These are phyloP conservation scores for Liopterus haemorrhoidalis DNA, from an alignment of 2,888 invertebrate genomes.

Conservation along the genomic window DNA sequence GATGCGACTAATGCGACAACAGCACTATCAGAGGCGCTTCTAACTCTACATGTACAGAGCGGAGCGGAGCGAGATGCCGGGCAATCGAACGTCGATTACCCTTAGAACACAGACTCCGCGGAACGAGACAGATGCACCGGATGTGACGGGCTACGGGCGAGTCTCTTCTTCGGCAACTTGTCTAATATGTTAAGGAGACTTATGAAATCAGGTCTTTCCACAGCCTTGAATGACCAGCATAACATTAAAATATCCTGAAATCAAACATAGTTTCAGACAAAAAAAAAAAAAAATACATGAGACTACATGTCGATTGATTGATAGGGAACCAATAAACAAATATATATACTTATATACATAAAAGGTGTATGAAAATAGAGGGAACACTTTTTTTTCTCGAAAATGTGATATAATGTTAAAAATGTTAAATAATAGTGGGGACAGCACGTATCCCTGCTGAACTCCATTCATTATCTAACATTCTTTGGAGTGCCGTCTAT, in stretches of 20 bases:
- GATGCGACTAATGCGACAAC: too few species aligned
- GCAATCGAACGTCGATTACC: too few species aligned
- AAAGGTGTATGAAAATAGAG: too few species aligned
- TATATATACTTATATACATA: not conserved
- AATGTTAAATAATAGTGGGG: too few species aligned
- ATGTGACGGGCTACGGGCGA: slow-evolving; percentile 96
- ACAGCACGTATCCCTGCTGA: too few species aligned
- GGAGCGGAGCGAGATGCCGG: too few species aligned
- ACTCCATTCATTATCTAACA: too few species aligned
- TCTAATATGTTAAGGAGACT: slow-evolving; percentile 78
- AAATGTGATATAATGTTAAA: too few species aligned
- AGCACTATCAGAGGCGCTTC: too few species aligned
- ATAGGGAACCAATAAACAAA: not conserved
- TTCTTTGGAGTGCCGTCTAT: too few species aligned
- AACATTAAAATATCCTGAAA: slow-evolving; percentile 88
- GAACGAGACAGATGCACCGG: slow-evolving; percentile 94
- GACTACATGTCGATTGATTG: not conserved
- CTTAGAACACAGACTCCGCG: slow-evolving; percentile 88
- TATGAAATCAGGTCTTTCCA: slow-evolving; percentile 86
- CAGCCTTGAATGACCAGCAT: slow-evolving; percentile 88
- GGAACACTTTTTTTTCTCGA: too few species aligned
- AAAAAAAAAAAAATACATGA: slow-evolving; percentile 12
- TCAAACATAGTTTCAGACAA: slow-evolving; percentile 18
- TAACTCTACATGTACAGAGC: too few species aligned
- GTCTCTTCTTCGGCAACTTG: slow-evolving; percentile 88